Percentiles rank a stretch among this genome's conserved stretches.
phyloP scores from a whole-genome alignment of 2,888 invertebrate species.

The Lycocerus yunnanus region DNA sequence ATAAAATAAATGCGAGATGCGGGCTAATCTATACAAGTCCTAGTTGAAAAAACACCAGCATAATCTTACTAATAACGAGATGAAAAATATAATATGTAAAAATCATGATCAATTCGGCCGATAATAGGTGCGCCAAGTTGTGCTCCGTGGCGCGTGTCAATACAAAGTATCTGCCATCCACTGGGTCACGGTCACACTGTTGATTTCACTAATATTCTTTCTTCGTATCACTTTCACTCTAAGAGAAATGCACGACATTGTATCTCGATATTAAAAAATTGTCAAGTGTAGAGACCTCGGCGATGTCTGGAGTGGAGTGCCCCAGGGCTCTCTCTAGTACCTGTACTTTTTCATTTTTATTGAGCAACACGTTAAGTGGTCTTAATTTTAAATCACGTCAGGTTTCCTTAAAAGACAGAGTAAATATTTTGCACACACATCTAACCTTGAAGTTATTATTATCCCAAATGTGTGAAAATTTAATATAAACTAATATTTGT shows the following conservation, averaged over 20 bases:
- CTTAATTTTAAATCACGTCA: not conserved
- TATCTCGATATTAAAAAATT: not conserved
- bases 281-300: no score
- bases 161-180: constrained; percentile 16
- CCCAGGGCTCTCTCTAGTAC: no score
- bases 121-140: constrained; percentile 31
- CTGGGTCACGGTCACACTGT: constrained; percentile 28
- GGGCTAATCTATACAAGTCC: not conserved
- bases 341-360: no score
- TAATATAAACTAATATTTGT: not conserved
- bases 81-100: not conserved
- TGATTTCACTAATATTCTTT: constrained; percentile 30
- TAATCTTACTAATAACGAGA: not conserved
- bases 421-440: not conserved
- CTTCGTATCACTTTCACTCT: constrained; percentile 26
- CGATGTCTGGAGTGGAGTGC: no score
- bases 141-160: constrained; percentile 30
- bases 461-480: not conserved
- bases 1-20: not conserved
- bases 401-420: not conserved
- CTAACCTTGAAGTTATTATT: not conserved
- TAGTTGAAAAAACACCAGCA: not conserved
- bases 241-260: not conserved
- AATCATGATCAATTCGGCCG: constrained; percentile 7
- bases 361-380: no score